phyloP scores from a whole-genome alignment of 30 jellyfish, hydroid and myxozoan genomes.

The Nemopilema nomurai region DNA sequence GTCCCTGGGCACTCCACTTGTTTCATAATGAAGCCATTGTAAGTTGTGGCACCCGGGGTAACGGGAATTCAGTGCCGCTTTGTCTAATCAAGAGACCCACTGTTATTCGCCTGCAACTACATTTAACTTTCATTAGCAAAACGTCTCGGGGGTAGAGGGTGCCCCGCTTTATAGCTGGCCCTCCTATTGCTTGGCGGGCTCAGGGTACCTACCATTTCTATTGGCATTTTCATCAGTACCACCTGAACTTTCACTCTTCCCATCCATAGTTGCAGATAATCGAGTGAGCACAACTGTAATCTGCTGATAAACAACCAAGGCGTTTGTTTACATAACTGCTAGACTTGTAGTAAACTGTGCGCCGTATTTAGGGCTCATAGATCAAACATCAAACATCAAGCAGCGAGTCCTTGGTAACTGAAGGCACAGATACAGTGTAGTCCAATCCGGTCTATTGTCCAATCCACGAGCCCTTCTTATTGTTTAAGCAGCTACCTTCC shows the following conservation, averaged over 20 bases:
- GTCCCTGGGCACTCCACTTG: not conserved
- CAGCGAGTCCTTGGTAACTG: constrained; percentile 30
- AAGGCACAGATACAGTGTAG: constrained; percentile 16
- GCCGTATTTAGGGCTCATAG: not conserved
- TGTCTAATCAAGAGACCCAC: not conserved
- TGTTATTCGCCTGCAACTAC: too few species aligned
- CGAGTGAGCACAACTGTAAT: not conserved
- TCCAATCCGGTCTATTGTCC: not conserved
- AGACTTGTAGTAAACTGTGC: constrained; percentile 3
- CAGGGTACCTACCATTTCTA: constrained; percentile 34
- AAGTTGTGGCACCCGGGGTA: too few species aligned
- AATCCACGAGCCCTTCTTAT: not conserved
- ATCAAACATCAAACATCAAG: constrained; percentile 55
- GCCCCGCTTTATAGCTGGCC: not conserved
- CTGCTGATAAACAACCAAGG: not conserved
- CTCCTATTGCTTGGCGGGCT: constrained; percentile 8
- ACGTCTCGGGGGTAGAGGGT: not conserved
- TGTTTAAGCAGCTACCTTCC: not conserved
- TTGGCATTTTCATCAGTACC: constrained; percentile 57
- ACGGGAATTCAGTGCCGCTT: not conserved
- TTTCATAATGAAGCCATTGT: not conserved
- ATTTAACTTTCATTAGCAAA: too few species aligned
- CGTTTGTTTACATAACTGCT: constrained; percentile 29
- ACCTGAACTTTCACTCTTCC: constrained; percentile 48
- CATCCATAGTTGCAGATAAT: constrained; percentile 35